Conservation (phyloP, 2,797 vertebrate species). For the Hypotaenidia philippensis region DNA sequence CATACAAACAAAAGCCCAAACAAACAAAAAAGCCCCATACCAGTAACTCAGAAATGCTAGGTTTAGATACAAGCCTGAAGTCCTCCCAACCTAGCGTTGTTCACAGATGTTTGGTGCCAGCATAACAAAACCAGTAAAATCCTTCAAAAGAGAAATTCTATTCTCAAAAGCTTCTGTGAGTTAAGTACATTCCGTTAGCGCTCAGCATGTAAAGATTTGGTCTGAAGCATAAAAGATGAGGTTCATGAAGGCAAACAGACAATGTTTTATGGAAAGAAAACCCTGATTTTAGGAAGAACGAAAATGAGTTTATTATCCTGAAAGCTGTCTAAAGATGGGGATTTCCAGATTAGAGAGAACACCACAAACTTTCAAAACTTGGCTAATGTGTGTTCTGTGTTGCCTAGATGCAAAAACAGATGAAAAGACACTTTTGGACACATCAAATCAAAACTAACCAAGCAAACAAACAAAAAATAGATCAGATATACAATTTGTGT, state of each 20-base stretch:
- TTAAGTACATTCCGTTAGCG: not conserved
- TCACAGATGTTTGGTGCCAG: not conserved
- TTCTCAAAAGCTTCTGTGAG: not conserved
- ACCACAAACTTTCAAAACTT: not conserved
- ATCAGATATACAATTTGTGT: not conserved
- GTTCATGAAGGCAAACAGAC: not conserved
- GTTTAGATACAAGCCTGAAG: not conserved
- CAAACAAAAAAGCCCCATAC: rapidly evolving
- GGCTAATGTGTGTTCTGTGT: not conserved
- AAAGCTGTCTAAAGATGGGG: not conserved
- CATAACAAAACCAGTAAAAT: not conserved
- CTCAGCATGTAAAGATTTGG: not conserved
- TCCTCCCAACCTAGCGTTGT: not conserved
- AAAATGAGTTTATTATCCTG: not conserved
- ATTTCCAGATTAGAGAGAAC: not conserved
- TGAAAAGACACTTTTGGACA: not conserved
- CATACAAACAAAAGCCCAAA: not conserved
- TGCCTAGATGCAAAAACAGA: not conserved
- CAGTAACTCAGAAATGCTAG: not conserved
- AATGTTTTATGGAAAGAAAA: not conserved
- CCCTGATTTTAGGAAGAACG: not conserved
- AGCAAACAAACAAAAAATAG: not conserved
- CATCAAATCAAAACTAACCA: not conserved
- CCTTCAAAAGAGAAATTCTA: not conserved
- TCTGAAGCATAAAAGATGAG: not conserved